Evolutionary conservation across 2,113 vertebrate species (phyloP).

Genomic region (Morone chrysops): DNA sequence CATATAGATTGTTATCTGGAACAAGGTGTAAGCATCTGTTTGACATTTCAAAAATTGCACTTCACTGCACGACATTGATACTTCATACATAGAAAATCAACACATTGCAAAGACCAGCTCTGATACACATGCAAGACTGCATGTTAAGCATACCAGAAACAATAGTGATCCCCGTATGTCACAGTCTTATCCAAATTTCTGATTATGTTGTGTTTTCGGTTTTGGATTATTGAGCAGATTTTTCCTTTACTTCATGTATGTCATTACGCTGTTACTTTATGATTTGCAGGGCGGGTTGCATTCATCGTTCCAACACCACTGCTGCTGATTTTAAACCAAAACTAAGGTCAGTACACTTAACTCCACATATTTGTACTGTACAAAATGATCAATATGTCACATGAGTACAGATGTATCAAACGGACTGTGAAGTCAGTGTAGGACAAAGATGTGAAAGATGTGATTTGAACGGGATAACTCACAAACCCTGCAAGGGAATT

Average conservation of each 20-base stretch:
- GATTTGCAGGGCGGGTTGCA: slow-evolving; percentile 74
- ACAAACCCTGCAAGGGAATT: too few relatives aligned
- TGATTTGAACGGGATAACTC: too few relatives aligned
- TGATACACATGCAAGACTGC: too few relatives aligned
- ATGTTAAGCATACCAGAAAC: neutral
- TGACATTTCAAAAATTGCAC: too few relatives aligned
- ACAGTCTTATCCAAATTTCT: neutral
- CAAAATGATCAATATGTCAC: neutral
- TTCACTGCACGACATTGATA: neutral
- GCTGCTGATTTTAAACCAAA: slow-evolving; percentile 74
- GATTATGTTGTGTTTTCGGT: neutral
- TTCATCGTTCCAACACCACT: slow-evolving; percentile 81
- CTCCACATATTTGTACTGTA: neutral
- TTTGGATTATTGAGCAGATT: too few relatives aligned
- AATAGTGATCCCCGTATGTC: neutral
- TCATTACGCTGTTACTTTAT: slow-evolving; percentile 23
- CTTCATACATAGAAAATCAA: neutral
- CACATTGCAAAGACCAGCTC: neutral
- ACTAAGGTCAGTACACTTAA: slow-evolving; percentile 64
- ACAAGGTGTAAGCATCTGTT: neutral
- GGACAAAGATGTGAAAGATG: neutral
- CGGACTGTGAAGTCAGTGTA: neutral
- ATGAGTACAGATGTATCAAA: neutral
- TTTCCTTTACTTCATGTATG: neutral
- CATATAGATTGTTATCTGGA: neutral